Evolutionary conservation across 2,888 invertebrate genomes (phyloP), one percentile per base, ranked within the genome.

Genomic region (Parasteatoda lunata): DNA sequence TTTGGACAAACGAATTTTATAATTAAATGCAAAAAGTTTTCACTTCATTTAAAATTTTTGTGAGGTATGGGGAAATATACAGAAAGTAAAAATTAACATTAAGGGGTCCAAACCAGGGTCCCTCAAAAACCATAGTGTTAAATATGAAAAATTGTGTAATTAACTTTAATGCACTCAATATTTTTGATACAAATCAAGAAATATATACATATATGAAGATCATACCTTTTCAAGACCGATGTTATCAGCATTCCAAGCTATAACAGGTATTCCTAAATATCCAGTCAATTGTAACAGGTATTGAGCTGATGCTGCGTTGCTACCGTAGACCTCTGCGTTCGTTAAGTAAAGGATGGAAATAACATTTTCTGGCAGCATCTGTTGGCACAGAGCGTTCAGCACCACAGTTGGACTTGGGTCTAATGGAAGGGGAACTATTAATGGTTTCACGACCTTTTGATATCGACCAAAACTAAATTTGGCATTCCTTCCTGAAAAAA

Each of bases 221-320:
- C 90, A 90, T 88, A 92, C 91, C 91, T 93, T 92, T 90, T 94
- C 94, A 86, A 97, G 94, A 65, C 97, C 98, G 66, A 98, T 97
- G 93, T 98, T 98, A 92, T 98, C 98, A 8, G 98, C 97, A 93
- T 98, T 98, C 98, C 98, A 98, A 8, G 97, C 97, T 90, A 98
- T 97, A 78, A 98, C 97, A 90, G 98, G 98, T 91, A 98, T 97
- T 90, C 97, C 98, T 90, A 98, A 94, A 93, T 97, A 97, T 85
- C 97, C 97, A 90, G 97, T 97, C 91, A 97, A 94, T 93, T 97
- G 97, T 90, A 97, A 94, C 92, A 97, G 97, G 93, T 97, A 97
- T 92, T 97, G 97, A 86, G 97, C 97, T 89, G 97, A 97, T 90
- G 97, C 97, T 88, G 97, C 97, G 92, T 97, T 97, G 89, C 97